Base-by-base conservation (phyloP, 2,888 invertebrate genomes). In the Hedya salicella region DNA sequence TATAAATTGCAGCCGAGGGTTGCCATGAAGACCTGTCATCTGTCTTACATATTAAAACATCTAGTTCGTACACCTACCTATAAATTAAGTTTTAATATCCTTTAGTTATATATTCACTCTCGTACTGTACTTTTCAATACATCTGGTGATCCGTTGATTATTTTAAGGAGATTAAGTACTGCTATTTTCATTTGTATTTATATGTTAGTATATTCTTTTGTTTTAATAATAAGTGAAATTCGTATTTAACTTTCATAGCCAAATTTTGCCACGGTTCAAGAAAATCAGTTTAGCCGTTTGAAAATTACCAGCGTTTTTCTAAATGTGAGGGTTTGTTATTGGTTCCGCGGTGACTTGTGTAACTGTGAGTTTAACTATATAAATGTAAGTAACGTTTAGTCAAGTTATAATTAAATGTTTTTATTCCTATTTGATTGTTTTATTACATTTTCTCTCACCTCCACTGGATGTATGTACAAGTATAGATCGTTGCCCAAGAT, bases 381-480 rank as follows among this genome's bases (percentile, higher is more conserved):
- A 63, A 62, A 42, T 50, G 17, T 44, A 44, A 63, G 40, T 53
- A 62, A 48, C 39, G 48, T 57, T 64, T 19, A 36, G 42, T 21
- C 49, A 21, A 44, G 57, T 59, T 64, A 59, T 53, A 17, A 53
- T 53, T 65, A 65, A 60, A 60, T 59, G 52, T 52, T 52, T 60
- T 60, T 44, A 17, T 36, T 44, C 44, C 30, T 3, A 44, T 17
- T 19, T 17, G 25, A 13, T 25, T 16, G 46, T 53, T 64, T 57
- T 16, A 32, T 25, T 25, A 25, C 25, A 36, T 36, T 36, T 36
- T 36, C 25, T 25, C 25, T 6, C 4, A 6, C 25, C 25, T 6
- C 25, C 25, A n/a, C n/a, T n/a, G n/a, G n/a, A n/a, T n/a, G n/a
- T n/a, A n/a, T n/a, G n/a, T n/a, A n/a, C n/a, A n/a, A n/a, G n/a